These are phyloP conservation scores for Onychomys torridus DNA, from an alignment of 2,797 vertebrate genomes.

Conservation along the genomic window DNA sequence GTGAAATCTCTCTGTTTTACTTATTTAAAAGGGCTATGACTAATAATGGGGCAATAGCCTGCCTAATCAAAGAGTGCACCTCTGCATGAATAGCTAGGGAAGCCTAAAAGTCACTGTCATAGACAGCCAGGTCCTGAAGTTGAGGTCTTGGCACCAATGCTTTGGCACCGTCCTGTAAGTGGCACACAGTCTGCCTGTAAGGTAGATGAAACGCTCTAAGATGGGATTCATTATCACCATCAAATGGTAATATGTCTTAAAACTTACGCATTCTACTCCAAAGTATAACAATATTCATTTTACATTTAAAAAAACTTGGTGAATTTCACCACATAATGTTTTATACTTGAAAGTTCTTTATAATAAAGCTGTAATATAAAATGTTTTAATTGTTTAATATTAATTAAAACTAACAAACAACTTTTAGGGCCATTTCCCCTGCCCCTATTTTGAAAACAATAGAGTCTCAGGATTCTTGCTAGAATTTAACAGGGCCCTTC, in stretches of 20 bases:
- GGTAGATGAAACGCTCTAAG: background rate
- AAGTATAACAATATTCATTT: background rate
- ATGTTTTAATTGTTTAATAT: background rate
- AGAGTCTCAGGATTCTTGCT: background rate
- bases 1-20: conserved; percentile 60
- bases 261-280: background rate
- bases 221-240: background rate
- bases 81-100: background rate
- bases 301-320: background rate
- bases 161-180: background rate
- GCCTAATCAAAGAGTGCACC: background rate
- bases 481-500: background rate
- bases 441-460: background rate
- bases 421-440: background rate
- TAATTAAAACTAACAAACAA: background rate
- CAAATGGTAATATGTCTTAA: background rate
- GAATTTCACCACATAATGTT: background rate
- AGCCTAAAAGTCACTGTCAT: background rate
- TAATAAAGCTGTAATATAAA: background rate
- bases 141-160: background rate
- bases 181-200: background rate
- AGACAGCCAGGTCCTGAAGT: background rate
- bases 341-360: background rate
- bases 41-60: background rate
- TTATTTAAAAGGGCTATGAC: conserved; percentile 61